phyloP scores from a whole-genome alignment of 1,140 invertebrate species.

The Drosophila tristis region DNA sequence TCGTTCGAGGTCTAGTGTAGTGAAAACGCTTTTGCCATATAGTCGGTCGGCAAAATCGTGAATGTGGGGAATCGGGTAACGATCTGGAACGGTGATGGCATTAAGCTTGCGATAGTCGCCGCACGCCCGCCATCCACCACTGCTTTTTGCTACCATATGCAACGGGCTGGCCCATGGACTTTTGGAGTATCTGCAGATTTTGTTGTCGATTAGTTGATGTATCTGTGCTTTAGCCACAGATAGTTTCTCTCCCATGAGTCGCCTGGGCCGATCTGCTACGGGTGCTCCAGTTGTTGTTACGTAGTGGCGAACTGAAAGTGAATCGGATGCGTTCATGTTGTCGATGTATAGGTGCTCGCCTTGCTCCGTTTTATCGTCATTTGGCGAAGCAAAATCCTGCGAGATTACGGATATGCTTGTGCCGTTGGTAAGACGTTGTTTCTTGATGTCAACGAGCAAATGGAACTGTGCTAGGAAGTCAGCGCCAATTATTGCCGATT shows the following conservation, averaged over 20 bases:
- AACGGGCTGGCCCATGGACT: constrained; percentile 4
- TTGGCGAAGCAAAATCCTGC: neutral
- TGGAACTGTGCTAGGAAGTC: neutral
- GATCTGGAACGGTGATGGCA: constrained; percentile 14
- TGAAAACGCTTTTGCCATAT: constrained; percentile 15
- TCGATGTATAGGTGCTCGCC: too few species aligned
- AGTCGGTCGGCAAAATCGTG: constrained; percentile 15
- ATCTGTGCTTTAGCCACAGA: neutral
- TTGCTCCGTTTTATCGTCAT: neutral
- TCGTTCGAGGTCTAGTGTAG: constrained; percentile 13
- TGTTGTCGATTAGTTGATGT: neutral
- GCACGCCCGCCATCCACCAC: constrained; percentile 18
- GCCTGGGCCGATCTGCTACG: neutral
- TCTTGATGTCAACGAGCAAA: neutral
- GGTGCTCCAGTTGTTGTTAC: neutral
- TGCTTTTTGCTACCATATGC: constrained; percentile 1
- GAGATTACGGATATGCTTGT: too few species aligned
- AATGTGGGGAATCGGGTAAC: constrained; percentile 6
- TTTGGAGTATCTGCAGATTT: neutral
- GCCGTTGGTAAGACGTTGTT: neutral
- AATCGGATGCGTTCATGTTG: neutral
- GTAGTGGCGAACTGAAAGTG: neutral
- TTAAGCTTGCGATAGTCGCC: constrained; percentile 33
- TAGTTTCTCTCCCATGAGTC: neutral
- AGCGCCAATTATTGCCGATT: neutral